Percentiles rank a stretch among this genome's conserved stretches.
These are phyloP conservation scores for Aphidius gifuensis DNA, from an alignment of 1,140 invertebrate species.

Conservation along the genomic window DNA sequence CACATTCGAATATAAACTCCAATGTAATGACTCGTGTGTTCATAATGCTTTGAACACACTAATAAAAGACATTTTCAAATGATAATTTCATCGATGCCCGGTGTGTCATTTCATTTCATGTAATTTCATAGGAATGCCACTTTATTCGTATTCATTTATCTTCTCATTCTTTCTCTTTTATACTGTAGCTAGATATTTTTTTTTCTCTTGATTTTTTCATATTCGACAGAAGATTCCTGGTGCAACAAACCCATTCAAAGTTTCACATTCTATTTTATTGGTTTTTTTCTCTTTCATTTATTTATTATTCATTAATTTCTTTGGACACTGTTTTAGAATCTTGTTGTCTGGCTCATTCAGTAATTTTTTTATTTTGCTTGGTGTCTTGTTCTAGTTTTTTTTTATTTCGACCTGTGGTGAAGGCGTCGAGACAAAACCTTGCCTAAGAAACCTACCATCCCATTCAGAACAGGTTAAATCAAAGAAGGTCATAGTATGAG, in stretches of 20 bases:
- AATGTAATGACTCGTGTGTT: background rate
- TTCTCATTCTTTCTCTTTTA: slow-evolving; percentile 10
- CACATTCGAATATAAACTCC: slow-evolving; percentile 7
- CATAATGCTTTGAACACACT: slow-evolving; percentile 26
- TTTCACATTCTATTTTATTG: slow-evolving; percentile 3
- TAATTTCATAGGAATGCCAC: slow-evolving; percentile 43
- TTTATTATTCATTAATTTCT: no score
- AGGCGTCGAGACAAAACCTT: no score
- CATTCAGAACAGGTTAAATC: no score
- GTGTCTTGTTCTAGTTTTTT: no score
- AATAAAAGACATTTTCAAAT: slow-evolving; percentile 51
- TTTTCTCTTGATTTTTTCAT: slow-evolving; percentile 14
- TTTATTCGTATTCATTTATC: slow-evolving; percentile 11
- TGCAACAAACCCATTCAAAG: slow-evolving; percentile 43
- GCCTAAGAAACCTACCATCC: no score
- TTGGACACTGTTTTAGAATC: no score
- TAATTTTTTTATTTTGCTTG: no score
- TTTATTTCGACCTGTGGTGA: no score
- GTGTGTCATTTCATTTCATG: slow-evolving; percentile 55
- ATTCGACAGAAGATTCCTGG: slow-evolving; percentile 24
- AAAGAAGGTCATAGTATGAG: no score
- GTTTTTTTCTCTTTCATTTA: slow-evolving; percentile 12
- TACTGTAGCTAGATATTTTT: background rate
- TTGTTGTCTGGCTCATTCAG: no score
- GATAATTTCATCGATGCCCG: slow-evolving; percentile 42